Percentiles rank a stretch among this genome's conserved stretches.
These are phyloP conservation scores for Dolichallabes microphthalmus DNA, from an alignment of 2,113 vertebrate genomes.

Conservation along the genomic window DNA sequence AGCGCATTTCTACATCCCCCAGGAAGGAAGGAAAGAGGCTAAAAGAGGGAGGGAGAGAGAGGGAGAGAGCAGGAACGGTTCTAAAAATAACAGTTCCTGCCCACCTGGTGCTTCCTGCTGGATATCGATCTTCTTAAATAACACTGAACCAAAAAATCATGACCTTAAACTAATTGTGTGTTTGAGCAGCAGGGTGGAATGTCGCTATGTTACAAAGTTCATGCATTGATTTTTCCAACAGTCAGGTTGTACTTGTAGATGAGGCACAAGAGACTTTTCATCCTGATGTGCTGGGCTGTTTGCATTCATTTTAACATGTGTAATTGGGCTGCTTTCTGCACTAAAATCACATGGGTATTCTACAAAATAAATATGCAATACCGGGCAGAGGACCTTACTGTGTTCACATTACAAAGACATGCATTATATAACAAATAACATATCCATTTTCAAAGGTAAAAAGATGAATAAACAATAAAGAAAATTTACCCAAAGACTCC, in stretches of 20 bases:
- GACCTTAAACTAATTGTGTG: conserved; percentile 39
- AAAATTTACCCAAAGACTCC: neutral
- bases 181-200: neutral
- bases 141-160: conserved; percentile 25
- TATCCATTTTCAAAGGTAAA: neutral
- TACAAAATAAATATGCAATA: neutral
- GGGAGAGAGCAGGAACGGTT: neutral
- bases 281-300: neutral
- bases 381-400: neutral
- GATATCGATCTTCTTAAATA: conserved; percentile 37
- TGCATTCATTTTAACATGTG: neutral
- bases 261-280: neutral
- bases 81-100: conserved; percentile 18
- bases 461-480: neutral
- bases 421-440: no score
- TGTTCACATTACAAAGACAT: neutral
- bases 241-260: conserved; percentile 6
- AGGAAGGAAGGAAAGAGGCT: neutral
- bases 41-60: neutral
- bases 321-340: neutral
- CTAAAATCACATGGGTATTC: neutral
- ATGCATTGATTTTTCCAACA: neutral
- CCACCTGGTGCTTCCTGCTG: neutral
- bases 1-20: neutral
- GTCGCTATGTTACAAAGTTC: neutral